Evolutionary conservation across 2,797 vertebrate species (phyloP).

Genomic region (Agapornis canus): DNA sequence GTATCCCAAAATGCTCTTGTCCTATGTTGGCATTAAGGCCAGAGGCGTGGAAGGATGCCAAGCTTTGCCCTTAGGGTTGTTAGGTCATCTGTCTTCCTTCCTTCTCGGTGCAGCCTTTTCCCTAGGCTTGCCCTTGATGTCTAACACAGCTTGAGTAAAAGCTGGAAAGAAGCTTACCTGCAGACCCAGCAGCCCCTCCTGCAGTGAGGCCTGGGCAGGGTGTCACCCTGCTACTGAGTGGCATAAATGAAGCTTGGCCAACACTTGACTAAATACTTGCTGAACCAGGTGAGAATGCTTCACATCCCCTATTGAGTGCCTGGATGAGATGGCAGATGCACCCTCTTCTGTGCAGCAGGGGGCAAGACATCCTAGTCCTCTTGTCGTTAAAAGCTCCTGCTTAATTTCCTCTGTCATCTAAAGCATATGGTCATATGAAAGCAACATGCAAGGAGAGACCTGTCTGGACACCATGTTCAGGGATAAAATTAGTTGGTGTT

Average conservation of each 20-base stretch:
- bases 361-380: neutral
- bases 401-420: neutral
- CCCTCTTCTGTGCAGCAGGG: neutral
- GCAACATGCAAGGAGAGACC: neutral
- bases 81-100: neutral
- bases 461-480: fast-evolving
- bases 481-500: neutral
- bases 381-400: neutral
- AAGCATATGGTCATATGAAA: neutral
- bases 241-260: neutral
- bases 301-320: neutral
- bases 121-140: neutral
- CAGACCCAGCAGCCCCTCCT: neutral
- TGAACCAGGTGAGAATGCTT: neutral
- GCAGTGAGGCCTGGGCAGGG: neutral
- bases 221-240: too few relatives aligned
- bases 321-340: neutral
- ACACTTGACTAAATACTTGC: neutral
- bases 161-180: neutral
- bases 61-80: neutral
- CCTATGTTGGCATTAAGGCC: neutral
- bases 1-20: neutral
- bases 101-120: neutral
- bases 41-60: neutral
- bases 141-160: neutral